phyloP scores from a whole-genome alignment of 2,888 invertebrate genomes.

The Aporophyla nigra region DNA sequence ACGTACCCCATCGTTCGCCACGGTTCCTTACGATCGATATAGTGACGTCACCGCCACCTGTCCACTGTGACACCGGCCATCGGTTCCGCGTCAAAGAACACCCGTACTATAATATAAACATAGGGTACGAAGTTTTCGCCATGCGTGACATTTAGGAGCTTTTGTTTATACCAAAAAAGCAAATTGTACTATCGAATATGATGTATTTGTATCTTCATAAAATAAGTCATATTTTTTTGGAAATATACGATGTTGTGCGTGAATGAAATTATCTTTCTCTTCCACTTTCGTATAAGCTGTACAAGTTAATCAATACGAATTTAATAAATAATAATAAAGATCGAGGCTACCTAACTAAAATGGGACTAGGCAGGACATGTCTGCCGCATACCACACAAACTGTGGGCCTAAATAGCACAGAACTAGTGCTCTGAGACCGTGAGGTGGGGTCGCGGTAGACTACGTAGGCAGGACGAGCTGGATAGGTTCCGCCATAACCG shows the following conservation, averaged over 20 bases:
- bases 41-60: constrained; percentile 52
- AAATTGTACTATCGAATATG: background rate
- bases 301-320: background rate
- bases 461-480: too few relatives aligned
- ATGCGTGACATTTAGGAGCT: constrained; percentile 25
- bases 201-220: background rate
- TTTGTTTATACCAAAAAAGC: constrained; percentile 3
- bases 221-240: background rate
- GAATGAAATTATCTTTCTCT: background rate
- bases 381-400: too few relatives aligned
- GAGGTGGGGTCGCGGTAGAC: too few relatives aligned
- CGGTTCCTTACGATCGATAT: constrained; percentile 27
- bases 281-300: background rate
- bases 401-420: too few relatives aligned
- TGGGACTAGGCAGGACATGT: too few relatives aligned
- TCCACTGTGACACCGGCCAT: constrained; percentile 16
- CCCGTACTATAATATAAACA: constrained; percentile 17
- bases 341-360: too few relatives aligned
- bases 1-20: background rate
- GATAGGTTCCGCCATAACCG: too few relatives aligned
- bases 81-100: constrained; percentile 35
- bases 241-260: background rate
- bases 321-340: background rate
- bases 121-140: background rate
- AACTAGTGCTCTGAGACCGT: too few relatives aligned